phyloP scores from a whole-genome alignment of 2,888 invertebrate species.

The Drosophila borborema region DNA sequence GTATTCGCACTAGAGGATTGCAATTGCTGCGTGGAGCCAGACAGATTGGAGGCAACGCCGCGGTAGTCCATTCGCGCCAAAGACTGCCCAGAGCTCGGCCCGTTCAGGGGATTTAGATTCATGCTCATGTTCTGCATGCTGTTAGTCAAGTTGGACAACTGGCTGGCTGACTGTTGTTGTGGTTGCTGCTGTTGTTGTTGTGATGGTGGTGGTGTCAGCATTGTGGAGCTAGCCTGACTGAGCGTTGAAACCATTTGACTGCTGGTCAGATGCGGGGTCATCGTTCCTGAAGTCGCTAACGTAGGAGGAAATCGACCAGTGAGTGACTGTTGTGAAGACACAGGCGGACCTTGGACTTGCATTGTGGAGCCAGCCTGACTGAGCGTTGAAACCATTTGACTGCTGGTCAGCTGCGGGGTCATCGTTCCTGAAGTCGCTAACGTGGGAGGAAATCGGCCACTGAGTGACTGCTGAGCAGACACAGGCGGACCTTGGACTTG shows the following conservation, averaged over 20 bases:
- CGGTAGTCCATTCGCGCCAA: conserved; percentile 46
- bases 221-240: conserved; percentile 5
- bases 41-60: conserved; percentile 50
- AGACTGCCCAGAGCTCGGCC: conserved; percentile 5
- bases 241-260: neutral
- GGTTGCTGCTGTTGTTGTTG: neutral
- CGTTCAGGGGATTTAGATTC: conserved; percentile 60
- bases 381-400: neutral
- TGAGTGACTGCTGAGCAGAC: neutral
- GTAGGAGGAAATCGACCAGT: neutral
- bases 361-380: conserved; percentile 6
- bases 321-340: neutral
- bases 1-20: conserved; percentile 23
- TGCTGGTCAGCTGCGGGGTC: neutral
- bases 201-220: neutral
- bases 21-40: conserved; percentile 10
- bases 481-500: neutral
- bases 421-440: neutral
- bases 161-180: conserved; percentile 6
- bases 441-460: neutral
- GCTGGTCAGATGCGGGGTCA: neutral
- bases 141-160: conserved; percentile 48
- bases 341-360: neutral
- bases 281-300: neutral
- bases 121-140: conserved; percentile 74